These are phyloP conservation scores for Drosophila tanythrix DNA, from an alignment of 2,888 invertebrate species.

Conservation along the genomic window DNA sequence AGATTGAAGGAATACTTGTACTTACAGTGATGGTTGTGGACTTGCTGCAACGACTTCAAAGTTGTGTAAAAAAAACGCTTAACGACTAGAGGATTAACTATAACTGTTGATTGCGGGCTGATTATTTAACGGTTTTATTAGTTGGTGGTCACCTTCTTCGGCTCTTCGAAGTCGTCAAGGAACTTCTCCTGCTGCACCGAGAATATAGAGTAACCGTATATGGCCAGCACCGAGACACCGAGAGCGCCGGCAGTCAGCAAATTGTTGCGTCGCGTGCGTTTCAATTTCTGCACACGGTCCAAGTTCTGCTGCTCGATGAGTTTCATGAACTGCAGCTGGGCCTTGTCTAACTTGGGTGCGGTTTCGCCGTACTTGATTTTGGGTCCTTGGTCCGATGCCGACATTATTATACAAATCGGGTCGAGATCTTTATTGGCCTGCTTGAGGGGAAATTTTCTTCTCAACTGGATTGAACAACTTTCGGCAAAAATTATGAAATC, in stretches of 20 bases:
- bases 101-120: slow-evolving; percentile 14
- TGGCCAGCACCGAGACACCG: slow-evolving; percentile 89
- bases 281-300: slow-evolving; percentile 89
- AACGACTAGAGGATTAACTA: slow-evolving; percentile 47
- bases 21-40: slow-evolving; percentile 43
- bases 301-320: slow-evolving; percentile 91
- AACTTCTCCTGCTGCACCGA: slow-evolving; percentile 96
- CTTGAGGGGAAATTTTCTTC: slow-evolving; percentile 8
- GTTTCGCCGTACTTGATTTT: slow-evolving; percentile 83
- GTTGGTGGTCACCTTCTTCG: slow-evolving; percentile 86
- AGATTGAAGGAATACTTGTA: slow-evolving; percentile 27
- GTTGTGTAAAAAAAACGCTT: slow-evolving; percentile 59
- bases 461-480: slow-evolving; percentile 14
- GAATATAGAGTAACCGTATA: slow-evolving; percentile 93
- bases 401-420: slow-evolving; percentile 70
- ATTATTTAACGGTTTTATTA: slow-evolving; percentile 31
- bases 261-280: slow-evolving; percentile 88
- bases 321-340: slow-evolving; percentile 92
- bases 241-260: slow-evolving; percentile 88
- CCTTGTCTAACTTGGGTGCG: slow-evolving; percentile 86
- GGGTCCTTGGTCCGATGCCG: slow-evolving; percentile 73
- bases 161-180: slow-evolving; percentile 96
- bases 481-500: slow-evolving; percentile 65
- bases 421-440: slow-evolving; percentile 6
- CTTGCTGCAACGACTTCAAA: slow-evolving; percentile 42